Evolutionary conservation across 2,888 invertebrate species (phyloP), one percentile per base, ranked within the genome.

Genomic region (Thymelicus sylvestris): DNA sequence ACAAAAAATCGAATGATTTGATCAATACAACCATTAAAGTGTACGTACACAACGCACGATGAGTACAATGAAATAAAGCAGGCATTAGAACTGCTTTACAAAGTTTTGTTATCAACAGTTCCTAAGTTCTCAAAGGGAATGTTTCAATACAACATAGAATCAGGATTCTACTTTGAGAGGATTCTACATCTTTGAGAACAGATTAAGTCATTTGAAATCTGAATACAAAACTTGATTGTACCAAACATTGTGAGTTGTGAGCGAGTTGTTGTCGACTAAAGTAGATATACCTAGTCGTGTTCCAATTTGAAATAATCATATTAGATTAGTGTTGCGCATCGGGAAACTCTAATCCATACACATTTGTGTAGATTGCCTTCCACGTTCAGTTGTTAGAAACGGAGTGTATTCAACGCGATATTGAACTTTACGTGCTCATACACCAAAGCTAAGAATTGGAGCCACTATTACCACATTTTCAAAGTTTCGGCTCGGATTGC

Each of bases 401-500:
- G 52, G 70, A 67, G 73, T 74, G 72, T 74, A 74, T 74, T 77
- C 72, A 71, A 67, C 74, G 62, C 74, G 74, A 74, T 75, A 74
- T 75, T 72, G 73, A 74, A 75, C 74, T 75, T 73, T 67, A 73
- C 68, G 65, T 59, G 66, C 62, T 73, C 59, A 72, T 72, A 65
- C 64, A 13, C 38, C 70, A 74, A 74, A 72, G 73, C 73, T 76
- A 76, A 73, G 72, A 75, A 73, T 76, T 74, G 71, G 71, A 72
- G 63, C 74, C 73, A 72, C 77, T 78, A 78, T 80, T 78, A 79
- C 79, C 77, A 77, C 77, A 76, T 79, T 79, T 74, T 80, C 79
- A 79, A 81, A 82, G 83, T 82, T 83, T 75, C 78, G 76, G 79
- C 82, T 79, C 80, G 47, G 81, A 81, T 85, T 85, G 83, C 85